These are phyloP conservation scores for Agonopterix heracliana DNA, from an alignment of 2,888 invertebrate species.

Conservation along the genomic window DNA sequence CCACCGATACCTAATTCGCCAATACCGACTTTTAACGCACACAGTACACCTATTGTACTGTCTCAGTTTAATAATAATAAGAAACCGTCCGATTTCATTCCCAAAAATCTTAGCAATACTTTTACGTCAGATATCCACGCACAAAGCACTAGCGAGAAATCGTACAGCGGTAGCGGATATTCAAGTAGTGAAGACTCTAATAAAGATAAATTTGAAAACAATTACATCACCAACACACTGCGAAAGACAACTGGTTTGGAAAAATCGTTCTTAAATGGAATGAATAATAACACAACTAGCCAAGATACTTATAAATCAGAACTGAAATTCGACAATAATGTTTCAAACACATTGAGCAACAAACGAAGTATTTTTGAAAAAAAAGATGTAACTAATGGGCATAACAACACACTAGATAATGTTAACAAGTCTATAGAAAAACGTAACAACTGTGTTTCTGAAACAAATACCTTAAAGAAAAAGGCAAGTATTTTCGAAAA, in stretches of 20 bases:
- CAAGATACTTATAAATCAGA: constrained; percentile 39
- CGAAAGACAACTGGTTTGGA: constrained; percentile 41
- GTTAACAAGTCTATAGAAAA: constrained; percentile 29
- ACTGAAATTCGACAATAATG: constrained; percentile 40
- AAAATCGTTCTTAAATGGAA: constrained; percentile 45
- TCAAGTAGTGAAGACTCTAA: constrained; percentile 44
- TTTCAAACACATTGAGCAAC: constrained; percentile 51
- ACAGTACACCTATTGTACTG: constrained; percentile 38
- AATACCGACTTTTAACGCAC: constrained; percentile 49
- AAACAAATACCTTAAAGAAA: constrained; percentile 27
- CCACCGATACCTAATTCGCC: constrained; percentile 62
- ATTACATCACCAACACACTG: constrained; percentile 37
- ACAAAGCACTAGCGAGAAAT: constrained; percentile 33
- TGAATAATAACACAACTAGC: constrained; percentile 32
- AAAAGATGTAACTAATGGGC: constrained; percentile 29
- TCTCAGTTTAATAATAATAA: constrained; percentile 20
- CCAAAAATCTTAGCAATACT: constrained; percentile 33
- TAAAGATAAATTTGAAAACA: constrained; percentile 47
- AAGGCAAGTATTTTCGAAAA: constrained; percentile 18
- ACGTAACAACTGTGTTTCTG: constrained; percentile 24
- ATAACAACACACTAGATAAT: constrained; percentile 22
- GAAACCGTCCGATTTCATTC: constrained; percentile 30
- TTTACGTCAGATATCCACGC: constrained; percentile 23
- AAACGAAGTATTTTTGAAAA: constrained; percentile 60
- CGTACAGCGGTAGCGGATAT: constrained; percentile 39